Conservation (phyloP, 2,888 invertebrate species). For the Drepana falcataria region DNA sequence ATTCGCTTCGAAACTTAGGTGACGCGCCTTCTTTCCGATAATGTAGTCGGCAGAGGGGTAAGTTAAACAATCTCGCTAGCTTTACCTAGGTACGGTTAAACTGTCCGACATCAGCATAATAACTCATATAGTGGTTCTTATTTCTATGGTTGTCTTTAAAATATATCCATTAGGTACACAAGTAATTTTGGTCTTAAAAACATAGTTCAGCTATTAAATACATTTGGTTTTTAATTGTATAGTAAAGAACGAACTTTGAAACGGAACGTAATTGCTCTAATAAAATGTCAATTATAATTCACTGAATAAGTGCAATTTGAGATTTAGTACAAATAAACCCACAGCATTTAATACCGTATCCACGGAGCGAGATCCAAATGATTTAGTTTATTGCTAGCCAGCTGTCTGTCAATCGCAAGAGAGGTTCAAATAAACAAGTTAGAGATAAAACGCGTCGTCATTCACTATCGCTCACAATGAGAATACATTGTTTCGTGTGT, state of each 20-base stretch:
- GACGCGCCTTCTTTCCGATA: conserved; percentile 1
- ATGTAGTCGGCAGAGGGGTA: background rate
- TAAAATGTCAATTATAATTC: background rate
- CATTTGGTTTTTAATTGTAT: too few species aligned
- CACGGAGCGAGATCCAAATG: conserved; percentile 1
- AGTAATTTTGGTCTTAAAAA: too few species aligned
- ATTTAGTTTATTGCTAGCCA: background rate
- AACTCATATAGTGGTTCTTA: background rate
- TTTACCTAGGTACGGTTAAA: background rate
- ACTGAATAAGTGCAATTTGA: background rate
- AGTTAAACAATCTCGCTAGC: background rate
- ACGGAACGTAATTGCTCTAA: background rate
- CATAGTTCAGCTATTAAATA: too few species aligned
- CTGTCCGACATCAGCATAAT: background rate
- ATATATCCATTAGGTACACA: too few species aligned
- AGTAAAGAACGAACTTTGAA: background rate
- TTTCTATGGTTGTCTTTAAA: too few species aligned
- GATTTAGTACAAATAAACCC: background rate
- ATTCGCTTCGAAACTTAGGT: conserved; percentile 10
- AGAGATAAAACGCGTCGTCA: background rate
- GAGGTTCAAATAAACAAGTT: background rate
- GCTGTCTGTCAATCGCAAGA: background rate
- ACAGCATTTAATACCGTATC: background rate
- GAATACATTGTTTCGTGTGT: background rate
- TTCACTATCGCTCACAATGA: background rate